These are phyloP conservation scores for Caenorhabditis briggsae DNA, from an alignment of 1,140 invertebrate species.

Conservation along the genomic window DNA sequence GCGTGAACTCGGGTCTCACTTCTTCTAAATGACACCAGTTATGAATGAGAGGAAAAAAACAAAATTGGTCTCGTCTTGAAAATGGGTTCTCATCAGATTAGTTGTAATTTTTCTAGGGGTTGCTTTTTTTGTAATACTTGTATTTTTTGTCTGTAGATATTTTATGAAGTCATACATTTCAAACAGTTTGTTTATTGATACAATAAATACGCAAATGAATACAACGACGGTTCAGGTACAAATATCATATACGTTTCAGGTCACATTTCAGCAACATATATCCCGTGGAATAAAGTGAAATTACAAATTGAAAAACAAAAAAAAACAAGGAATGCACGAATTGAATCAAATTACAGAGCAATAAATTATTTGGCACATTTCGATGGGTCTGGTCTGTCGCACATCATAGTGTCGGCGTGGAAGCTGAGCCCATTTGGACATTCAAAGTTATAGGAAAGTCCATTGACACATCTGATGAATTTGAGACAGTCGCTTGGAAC, in stretches of 20 bases:
- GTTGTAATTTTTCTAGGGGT: constrained; percentile 18
- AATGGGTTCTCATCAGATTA: constrained; percentile 24
- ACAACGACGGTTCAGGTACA: background rate
- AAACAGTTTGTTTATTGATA: constrained; percentile 21
- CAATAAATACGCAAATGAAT: constrained; percentile 37
- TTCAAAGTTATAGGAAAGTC: constrained; percentile 61
- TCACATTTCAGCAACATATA: background rate
- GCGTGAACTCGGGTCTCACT: constrained; percentile 8
- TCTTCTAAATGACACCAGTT: background rate
- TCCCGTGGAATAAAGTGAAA: too few species aligned
- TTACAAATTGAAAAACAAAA: too few species aligned
- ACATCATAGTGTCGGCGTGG: constrained; percentile 60
- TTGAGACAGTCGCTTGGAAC: constrained; percentile 60
- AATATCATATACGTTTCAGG: constrained; percentile 25
- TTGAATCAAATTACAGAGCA: background rate
- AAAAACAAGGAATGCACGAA: constrained; percentile 18
- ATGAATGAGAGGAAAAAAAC: too few species aligned
- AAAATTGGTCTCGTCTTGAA: constrained; percentile 15
- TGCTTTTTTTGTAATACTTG: background rate
- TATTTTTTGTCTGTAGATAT: constrained; percentile 19
- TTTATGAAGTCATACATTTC: background rate
- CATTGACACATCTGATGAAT: constrained; percentile 65
- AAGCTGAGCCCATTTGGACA: constrained; percentile 62
- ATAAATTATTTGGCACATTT: constrained; percentile 61
- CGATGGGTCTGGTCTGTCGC: constrained; percentile 61